phyloP scores from a whole-genome alignment of 2,888 invertebrate species.

The Athripsodes cinereus region DNA sequence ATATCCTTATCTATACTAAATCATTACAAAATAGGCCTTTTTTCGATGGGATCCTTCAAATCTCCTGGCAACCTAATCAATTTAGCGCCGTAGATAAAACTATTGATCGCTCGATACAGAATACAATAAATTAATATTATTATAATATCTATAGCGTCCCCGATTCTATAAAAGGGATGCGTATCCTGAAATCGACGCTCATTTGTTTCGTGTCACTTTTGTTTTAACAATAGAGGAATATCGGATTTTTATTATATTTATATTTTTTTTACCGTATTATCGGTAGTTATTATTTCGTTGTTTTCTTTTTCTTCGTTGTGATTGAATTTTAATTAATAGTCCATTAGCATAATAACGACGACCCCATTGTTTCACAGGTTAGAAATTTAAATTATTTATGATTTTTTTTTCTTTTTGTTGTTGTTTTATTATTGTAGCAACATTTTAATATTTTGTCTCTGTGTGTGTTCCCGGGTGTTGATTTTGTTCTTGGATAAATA shows the following conservation, averaged over 20 bases:
- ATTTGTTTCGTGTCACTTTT: background rate
- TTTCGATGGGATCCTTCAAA: background rate
- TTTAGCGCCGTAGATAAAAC: background rate
- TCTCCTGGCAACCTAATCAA: background rate
- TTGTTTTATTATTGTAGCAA: background rate
- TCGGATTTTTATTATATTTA: background rate
- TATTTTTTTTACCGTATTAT: background rate
- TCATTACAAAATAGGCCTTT: background rate
- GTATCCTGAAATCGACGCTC: background rate
- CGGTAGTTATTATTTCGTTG: background rate
- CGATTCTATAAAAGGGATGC: background rate
- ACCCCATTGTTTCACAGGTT: slow-evolving; percentile 1
- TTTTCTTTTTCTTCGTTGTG: background rate
- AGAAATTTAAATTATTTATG: background rate
- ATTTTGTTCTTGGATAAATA: too few relatives aligned
- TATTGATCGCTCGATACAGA: background rate
- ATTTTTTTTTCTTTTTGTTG: background rate
- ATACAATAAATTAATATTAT: too few relatives aligned
- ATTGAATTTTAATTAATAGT: background rate
- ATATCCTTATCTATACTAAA: background rate
- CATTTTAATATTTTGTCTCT: background rate
- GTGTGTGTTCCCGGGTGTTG: too few relatives aligned
- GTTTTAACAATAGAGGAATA: background rate
- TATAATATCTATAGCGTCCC: too few relatives aligned
- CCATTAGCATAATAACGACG: background rate